Conservation (phyloP, 1,140 invertebrate species). For the Aphaenogaster ashmeadi region DNA sequence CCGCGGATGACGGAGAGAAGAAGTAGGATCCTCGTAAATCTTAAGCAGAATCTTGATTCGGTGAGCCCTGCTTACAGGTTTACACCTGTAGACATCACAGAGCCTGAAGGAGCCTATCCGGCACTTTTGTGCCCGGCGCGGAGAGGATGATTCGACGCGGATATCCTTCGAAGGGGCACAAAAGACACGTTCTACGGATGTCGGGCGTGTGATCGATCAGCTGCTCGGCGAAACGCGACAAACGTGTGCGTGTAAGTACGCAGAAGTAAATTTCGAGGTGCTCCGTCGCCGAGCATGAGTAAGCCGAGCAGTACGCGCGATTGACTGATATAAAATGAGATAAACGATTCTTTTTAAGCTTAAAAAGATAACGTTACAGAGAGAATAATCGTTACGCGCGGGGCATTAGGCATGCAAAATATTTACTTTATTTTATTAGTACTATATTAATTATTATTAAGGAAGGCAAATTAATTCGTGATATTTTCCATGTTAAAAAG, state of each 20-base stretch:
- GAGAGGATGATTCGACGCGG: slow-evolving; percentile 49
- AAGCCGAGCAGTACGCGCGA: slow-evolving; percentile 12
- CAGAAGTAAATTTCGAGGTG: slow-evolving; percentile 42
- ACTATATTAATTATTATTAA: slow-evolving; percentile 6
- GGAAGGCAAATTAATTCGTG: not conserved
- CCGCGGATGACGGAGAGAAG: slow-evolving; percentile 54
- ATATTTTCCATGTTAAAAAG: slow-evolving; percentile 17
- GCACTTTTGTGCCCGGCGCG: slow-evolving; percentile 24
- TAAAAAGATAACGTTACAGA: not conserved
- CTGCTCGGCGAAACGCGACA: slow-evolving; percentile 10
- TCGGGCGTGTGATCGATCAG: slow-evolving; percentile 69
- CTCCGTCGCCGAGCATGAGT: not conserved
- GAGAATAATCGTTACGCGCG: not conserved
- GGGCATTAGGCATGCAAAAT: not conserved
- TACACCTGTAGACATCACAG: slow-evolving; percentile 69
- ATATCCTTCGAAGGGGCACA: slow-evolving; percentile 44
- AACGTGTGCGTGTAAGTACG: slow-evolving; percentile 24
- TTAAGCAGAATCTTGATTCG: slow-evolving; percentile 78
- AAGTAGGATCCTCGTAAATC: slow-evolving; percentile 78
- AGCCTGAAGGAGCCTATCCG: slow-evolving; percentile 4
- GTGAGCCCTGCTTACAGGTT: slow-evolving; percentile 79
- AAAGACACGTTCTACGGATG: slow-evolving; percentile 37
- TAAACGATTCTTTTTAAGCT: slow-evolving; percentile 1
- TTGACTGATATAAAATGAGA: slow-evolving; percentile 31
- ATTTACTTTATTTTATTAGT: not conserved